Percentiles rank a stretch among this genome's conserved stretches.
phyloP scores from a whole-genome alignment of 2,113 vertebrate species.

The Phalacrocorax carbo region DNA sequence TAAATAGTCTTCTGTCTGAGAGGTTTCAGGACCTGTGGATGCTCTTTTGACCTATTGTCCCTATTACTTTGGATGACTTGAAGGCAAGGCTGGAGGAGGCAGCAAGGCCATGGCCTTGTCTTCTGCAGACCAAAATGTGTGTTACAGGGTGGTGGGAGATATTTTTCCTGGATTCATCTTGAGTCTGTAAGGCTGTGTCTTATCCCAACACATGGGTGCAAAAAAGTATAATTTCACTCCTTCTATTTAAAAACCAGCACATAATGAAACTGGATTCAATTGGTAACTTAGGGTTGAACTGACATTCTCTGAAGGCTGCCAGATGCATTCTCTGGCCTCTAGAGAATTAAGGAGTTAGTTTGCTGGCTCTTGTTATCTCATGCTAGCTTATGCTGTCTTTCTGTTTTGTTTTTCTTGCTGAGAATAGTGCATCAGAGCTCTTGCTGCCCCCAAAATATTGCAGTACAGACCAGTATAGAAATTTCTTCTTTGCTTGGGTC shows the following conservation, averaged over 20 bases:
- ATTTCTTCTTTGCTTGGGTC: not conserved
- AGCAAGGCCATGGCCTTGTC: not conserved
- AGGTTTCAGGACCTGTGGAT: not conserved
- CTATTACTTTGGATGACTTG: not conserved
- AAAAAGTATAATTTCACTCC: not conserved
- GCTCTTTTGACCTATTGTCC: not conserved
- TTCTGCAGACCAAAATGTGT: not conserved
- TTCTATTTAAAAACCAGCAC: not conserved
- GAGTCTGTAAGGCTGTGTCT: not conserved
- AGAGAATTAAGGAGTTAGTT: not conserved
- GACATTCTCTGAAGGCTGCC: not conserved
- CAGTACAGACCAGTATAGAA: not conserved
- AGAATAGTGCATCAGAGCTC: not conserved
- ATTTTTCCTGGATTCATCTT: not conserved
- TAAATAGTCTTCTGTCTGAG: not conserved
- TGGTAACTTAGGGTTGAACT: not conserved
- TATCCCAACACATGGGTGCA: rapidly evolving
- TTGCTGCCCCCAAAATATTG: not conserved
- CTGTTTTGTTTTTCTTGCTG: not conserved
- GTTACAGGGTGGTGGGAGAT: not conserved
- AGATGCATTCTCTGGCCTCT: not conserved
- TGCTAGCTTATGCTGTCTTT: not conserved
- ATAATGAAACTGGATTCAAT: not conserved
- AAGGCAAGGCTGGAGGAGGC: not conserved
- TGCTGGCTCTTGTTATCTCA: not conserved